Base-by-base conservation (phyloP, 2,888 invertebrate species). In the Embidobia sp. region DNA sequence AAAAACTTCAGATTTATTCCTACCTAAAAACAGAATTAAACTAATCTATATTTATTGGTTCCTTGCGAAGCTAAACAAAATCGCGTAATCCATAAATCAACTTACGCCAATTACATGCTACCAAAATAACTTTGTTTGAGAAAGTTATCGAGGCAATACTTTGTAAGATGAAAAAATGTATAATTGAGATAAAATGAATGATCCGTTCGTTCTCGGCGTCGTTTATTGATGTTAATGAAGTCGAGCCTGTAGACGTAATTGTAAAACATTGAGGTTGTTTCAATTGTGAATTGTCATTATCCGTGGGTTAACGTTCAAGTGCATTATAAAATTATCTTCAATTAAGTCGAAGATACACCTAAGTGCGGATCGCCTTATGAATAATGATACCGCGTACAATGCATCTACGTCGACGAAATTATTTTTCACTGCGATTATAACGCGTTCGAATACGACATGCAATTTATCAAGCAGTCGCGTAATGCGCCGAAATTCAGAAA, bases 41-140 rank as follows among this genome's bases (percentile, higher is more conserved):
- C n/a, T n/a, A n/a, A n/a, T n/a, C 49, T 70, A 49, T 70, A 61
- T 42, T 61, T 61, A 59, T 70, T 51, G 44, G 31, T 33, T 63
- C 19, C 44, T 10, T 16, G 29, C 19, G 29, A 29, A 33, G 42
- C 44, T 44, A 48, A 63, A 63, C 46, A 63, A 72, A 63, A 51
- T 35, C 29, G 40, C 63, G 29, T 48, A 7, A 44, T 8, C 27
- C 31, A 31, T 72, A 72, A 63, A 63, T 63, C 63, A 72, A 55
- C 35, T 53, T 27, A 37, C 48, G 72, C 46, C 72, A 63, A 63
- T 72, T 48, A 61, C 61, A 44, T 18, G 51, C 44, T 7, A 37
- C 33, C 33, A 55, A 46, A 70, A 61, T 61, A 61, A 70, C 63
- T 44, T 31, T 18, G 26, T 22, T 67, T 40, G 22, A 55, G 63